Base-by-base conservation (phyloP, 2,113 vertebrate species). In the Barnardius zonarius region DNA sequence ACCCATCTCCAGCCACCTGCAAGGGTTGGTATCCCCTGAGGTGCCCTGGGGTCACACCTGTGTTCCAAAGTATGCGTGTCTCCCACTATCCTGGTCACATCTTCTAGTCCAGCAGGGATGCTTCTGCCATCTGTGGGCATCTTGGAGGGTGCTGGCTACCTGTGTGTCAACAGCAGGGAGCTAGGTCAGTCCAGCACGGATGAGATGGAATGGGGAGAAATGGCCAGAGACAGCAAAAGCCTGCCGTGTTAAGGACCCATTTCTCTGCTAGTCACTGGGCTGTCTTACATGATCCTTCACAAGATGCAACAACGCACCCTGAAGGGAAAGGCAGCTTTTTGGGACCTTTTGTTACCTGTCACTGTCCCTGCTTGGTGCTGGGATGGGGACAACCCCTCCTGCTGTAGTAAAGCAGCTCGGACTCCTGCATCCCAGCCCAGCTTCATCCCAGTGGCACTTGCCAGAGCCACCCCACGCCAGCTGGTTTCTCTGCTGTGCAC, bases 391-490 rank as follows among this genome's bases (percentile, higher is more conserved):
- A 57, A 33, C 3, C 19, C 5, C 33, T 77, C 10, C 43, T 18
- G 25, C 39, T 3, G 2, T 33, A 83, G 49, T 33, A 57, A 25
- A 64, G 41, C 12, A 52, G 43, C 7, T 25, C 19, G 17, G 10
- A 24, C 41, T 57, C 35, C 30, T 30, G 30, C 6, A n/a, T 83
- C 22, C 35, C 49, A 62, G 35, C n/a, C 24, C 49, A 64, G 35
- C 14, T 49, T 25, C 44, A 16, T 20, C 13, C 6, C 0, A 0
- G n/a, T 68, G 24, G n/a, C 31, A 37, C 27, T 25, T 72, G 31
- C 43, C 17, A 1, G 5, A 79, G 27, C 4, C 35, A 63, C 10
- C 17, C 23, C 0, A 1, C 43, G 39, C 27, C 64, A 27, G 0
- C 1, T 12, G 5, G 10, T 72, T 91, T 84, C 31, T 73, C 11